A percentile compares a stretch with the other conserved stretches of the same genome.
Evolutionary conservation across 1,140 invertebrate genomes (phyloP).

Genomic region (Trichomalopsis sarcophagae): DNA sequence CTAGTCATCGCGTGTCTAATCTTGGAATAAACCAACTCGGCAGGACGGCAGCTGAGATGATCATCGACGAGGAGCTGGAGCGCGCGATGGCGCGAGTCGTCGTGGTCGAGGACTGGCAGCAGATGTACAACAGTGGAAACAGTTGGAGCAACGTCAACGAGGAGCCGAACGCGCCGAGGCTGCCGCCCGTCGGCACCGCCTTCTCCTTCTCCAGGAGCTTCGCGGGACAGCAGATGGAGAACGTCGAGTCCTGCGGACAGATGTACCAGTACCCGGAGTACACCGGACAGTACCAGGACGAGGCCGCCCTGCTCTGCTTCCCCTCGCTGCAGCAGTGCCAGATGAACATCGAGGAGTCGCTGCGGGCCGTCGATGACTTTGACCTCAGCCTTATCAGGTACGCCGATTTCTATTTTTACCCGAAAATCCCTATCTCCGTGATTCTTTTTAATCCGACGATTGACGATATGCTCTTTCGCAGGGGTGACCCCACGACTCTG

Average conservation of each 20-base stretch:
- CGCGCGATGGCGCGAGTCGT: slow-evolving; percentile 2
- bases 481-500: slow-evolving; percentile 68
- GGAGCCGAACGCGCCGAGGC: slow-evolving; percentile 49
- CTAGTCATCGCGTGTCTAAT: too few species aligned
- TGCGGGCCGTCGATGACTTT: slow-evolving; percentile 66
- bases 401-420: not conserved
- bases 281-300: slow-evolving; percentile 1
- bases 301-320: not conserved
- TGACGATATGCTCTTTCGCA: not conserved
- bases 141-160: slow-evolving; percentile 2
- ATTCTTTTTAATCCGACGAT: not conserved
- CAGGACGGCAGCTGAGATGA: slow-evolving; percentile 9
- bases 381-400: slow-evolving; percentile 68
- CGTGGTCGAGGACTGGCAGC: slow-evolving; percentile 7
- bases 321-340: slow-evolving; percentile 50
- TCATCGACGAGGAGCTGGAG: slow-evolving; percentile 44
- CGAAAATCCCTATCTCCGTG: not conserved
- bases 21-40: too few species aligned
- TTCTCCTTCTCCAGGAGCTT: slow-evolving; percentile 70
- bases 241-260: not conserved
- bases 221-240: slow-evolving; percentile 29
- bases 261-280: not conserved
- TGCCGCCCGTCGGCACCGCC: slow-evolving; percentile 67
- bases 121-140: not conserved
- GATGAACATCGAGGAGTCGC: slow-evolving; percentile 49